These are phyloP conservation scores for Elephas maximus DNA, from an alignment of 2,113 vertebrate genomes.

Conservation along the genomic window DNA sequence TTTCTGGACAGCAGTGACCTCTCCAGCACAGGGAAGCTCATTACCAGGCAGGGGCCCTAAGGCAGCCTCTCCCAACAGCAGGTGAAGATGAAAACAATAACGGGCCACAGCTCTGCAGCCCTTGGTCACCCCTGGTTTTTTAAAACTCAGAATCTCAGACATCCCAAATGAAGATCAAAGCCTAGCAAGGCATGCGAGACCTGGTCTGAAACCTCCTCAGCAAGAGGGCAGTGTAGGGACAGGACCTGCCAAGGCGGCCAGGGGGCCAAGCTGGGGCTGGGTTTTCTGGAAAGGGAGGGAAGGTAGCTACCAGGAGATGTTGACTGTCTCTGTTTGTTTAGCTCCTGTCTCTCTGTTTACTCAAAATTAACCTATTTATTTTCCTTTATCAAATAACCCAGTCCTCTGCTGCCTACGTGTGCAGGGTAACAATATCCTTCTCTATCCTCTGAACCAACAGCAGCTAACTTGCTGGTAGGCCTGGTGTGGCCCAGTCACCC, in stretches of 20 bases:
- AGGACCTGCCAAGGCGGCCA: not conserved
- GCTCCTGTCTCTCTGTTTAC: not conserved
- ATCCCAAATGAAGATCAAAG: conserved; percentile 45
- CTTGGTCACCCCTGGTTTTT: conserved; percentile 52
- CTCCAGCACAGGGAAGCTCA: not conserved
- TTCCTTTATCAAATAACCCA: conserved; percentile 33
- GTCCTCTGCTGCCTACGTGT: not conserved
- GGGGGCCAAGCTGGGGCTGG: not conserved
- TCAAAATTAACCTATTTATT: conserved; percentile 27
- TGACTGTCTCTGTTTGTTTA: not conserved
- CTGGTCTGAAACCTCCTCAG: not conserved
- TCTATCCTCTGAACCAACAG: not conserved
- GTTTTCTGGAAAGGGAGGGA: not conserved
- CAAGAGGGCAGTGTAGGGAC: no score
- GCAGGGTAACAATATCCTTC: not conserved
- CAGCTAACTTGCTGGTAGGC: not conserved
- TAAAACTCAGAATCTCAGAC: conserved; percentile 41
- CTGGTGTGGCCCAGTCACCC: not conserved
- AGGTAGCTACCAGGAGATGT: not conserved
- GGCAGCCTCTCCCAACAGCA: not conserved
- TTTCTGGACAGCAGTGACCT: conserved; percentile 37
- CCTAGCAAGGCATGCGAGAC: not conserved
- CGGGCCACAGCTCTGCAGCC: not conserved
- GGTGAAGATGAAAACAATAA: conserved; percentile 48
- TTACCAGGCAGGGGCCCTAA: conserved; percentile 21